Base-by-base conservation (phyloP, 2,797 vertebrate genomes). In the Ambastaia sidthimunki region DNA sequence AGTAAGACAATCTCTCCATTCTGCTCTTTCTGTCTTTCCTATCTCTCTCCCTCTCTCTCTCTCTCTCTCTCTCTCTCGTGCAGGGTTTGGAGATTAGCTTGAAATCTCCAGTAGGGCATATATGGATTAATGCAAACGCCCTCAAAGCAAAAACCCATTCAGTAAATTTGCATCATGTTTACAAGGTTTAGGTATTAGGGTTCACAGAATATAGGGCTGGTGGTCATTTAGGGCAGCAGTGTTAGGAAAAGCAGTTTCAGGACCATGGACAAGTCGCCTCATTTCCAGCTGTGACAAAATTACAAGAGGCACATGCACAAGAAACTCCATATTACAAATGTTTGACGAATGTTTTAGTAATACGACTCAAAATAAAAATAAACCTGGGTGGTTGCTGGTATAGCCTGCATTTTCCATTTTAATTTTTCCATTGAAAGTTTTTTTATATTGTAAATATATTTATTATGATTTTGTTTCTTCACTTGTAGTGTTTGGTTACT, bases 211-310 rank as follows among this genome's bases (percentile, higher is more conserved):
- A 60, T 66, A 71, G 25, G 34, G 67, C 34, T 77, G 69, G 41
- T 50, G 12, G 15, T 60, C 31, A 19, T 41, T 31, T 31, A 54
- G 55, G 31, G 37, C 12, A 15, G 31, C 15, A 52, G 41, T 28
- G 81, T 28, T 59, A 41, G 12, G 16, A 25, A 55, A 15, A 7
- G 50, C 23, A 4, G 48, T 50, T 92, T 85, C 91, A 94, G 93
- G 16, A 93, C 92, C 93, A 90, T 83, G 92, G 93, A 94, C 91
- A 94, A 92, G 78, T 70, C 87, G 86, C 59, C 54, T 7, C 0
- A 72, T 18, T 34, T 6, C 34, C 34, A 6, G 34, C 34, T 7
- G 34, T 7, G 34, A 37, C 4, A 37, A 37, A 7, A 37, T 37
- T 62, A 16, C 59, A 62, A 0, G 7, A 16, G 59, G 31, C 25